A percentile compares a stretch with the other conserved stretches of the same genome.
Conservation (phyloP, 1,140 invertebrate genomes). For the Calephelis virginiensis region DNA sequence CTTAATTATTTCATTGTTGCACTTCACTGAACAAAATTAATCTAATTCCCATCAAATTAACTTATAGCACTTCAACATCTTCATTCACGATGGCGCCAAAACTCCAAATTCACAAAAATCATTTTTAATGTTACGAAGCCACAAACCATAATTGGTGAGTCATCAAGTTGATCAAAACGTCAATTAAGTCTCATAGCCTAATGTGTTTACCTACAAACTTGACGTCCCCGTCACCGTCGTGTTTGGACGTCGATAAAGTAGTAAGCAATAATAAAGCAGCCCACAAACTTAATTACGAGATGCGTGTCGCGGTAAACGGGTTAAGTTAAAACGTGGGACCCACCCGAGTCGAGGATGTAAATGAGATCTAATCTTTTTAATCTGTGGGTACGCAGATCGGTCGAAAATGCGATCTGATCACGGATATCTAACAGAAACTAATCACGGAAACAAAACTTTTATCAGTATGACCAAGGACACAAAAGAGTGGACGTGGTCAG, state of each 20-base stretch:
- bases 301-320: conserved; percentile 24
- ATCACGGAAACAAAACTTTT: no score
- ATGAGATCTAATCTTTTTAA: conserved; percentile 3
- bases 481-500: no score
- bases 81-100: no score
- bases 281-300: conserved; percentile 33
- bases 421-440: no score
- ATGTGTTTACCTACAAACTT: neutral
- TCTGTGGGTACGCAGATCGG: no score
- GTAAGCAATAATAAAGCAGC: conserved; percentile 29
- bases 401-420: no score
- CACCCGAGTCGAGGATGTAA: neutral
- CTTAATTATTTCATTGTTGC: no score
- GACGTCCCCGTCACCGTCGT: neutral
- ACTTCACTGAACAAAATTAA: no score
- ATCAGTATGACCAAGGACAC: no score
- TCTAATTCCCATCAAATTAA: no score
- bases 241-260: conserved; percentile 6
- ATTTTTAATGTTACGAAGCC: neutral
- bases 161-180: neutral
- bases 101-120: no score
- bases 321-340: conserved; percentile 29
- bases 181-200: conserved; percentile 8
- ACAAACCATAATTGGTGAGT: neutral
- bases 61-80: no score